phyloP scores from a whole-genome alignment of 2,888 invertebrate species.

The Petrolisthes cinctipes region DNA sequence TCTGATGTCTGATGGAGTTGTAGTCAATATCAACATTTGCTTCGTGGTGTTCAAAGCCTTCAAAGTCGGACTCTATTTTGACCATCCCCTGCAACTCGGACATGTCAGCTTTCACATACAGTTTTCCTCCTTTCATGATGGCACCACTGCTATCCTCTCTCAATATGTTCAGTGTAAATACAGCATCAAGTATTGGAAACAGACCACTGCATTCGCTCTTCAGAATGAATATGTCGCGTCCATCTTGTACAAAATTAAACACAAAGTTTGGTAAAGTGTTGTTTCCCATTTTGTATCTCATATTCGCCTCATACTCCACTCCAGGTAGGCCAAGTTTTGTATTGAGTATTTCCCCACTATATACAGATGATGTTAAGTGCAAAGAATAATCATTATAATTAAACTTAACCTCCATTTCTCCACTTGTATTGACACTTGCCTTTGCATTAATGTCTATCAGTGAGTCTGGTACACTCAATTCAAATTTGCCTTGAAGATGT shows the following conservation, averaged over 20 bases:
- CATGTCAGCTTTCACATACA: slow-evolving; percentile 29
- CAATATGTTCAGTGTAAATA: slow-evolving; percentile 17
- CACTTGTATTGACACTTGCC: slow-evolving; percentile 1
- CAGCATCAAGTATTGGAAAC: slow-evolving; percentile 42
- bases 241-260: slow-evolving; percentile 1
- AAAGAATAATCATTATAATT: slow-evolving; percentile 30
- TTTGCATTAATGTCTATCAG: slow-evolving; percentile 26
- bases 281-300: slow-evolving; percentile 19
- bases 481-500: too few species aligned
- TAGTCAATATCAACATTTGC: slow-evolving; percentile 26
- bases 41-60: slow-evolving; percentile 45
- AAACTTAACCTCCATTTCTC: slow-evolving; percentile 20
- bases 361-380: slow-evolving; percentile 8
- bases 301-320: slow-evolving; percentile 7
- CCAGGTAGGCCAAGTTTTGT: neutral
- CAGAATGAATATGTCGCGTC: slow-evolving; percentile 20
- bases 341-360: slow-evolving; percentile 17
- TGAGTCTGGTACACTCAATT: neutral
- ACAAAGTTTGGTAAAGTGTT: slow-evolving; percentile 29
- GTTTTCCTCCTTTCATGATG: neutral
- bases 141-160: neutral
- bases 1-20: neutral
- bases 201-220: slow-evolving; percentile 8
- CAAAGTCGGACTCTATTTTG: slow-evolving; percentile 41
- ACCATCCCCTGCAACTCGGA: slow-evolving; percentile 26